Conservation (phyloP, 23 tunicate species). For the Styela plicata region DNA sequence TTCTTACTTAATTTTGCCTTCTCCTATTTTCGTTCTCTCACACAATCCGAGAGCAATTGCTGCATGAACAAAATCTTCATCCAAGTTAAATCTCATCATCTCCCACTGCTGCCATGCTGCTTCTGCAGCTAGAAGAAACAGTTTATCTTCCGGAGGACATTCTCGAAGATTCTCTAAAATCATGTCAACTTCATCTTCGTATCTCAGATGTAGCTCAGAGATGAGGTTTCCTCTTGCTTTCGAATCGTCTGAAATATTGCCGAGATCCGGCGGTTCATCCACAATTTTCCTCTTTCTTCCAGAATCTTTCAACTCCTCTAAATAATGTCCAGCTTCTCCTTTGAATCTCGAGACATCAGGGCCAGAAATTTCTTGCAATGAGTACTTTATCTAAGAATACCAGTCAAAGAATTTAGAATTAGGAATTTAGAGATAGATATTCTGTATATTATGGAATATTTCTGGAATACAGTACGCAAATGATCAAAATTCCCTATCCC, state of each 20-base stretch:
- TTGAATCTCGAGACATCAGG: slow-evolving; percentile 11
- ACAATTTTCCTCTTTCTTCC: slow-evolving; percentile 30
- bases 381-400: slow-evolving; percentile 5
- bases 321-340: not conserved
- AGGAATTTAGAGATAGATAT: no score
- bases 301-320: slow-evolving; percentile 3
- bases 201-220: slow-evolving; percentile 37
- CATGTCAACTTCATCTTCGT: slow-evolving; percentile 56
- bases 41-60: slow-evolving; percentile 50
- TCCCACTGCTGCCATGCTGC: slow-evolving; percentile 58
- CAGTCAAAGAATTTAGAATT: no score
- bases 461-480: no score
- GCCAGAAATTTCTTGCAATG: slow-evolving; percentile 11
- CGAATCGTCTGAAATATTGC: not conserved
- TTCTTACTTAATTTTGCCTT: slow-evolving; percentile 19
- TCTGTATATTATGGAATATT: no score
- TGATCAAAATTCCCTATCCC: no score
- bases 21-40: slow-evolving; percentile 38
- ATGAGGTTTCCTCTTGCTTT: slow-evolving; percentile 27
- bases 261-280: slow-evolving; percentile 40
- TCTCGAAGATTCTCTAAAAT: slow-evolving; percentile 5
- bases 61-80: slow-evolving; percentile 43
- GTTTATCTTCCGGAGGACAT: not conserved
- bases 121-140: slow-evolving; percentile 22
- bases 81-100: slow-evolving; percentile 27